phyloP scores from a whole-genome alignment of 1,140 invertebrate species.

The Sitobion miscanthi region DNA sequence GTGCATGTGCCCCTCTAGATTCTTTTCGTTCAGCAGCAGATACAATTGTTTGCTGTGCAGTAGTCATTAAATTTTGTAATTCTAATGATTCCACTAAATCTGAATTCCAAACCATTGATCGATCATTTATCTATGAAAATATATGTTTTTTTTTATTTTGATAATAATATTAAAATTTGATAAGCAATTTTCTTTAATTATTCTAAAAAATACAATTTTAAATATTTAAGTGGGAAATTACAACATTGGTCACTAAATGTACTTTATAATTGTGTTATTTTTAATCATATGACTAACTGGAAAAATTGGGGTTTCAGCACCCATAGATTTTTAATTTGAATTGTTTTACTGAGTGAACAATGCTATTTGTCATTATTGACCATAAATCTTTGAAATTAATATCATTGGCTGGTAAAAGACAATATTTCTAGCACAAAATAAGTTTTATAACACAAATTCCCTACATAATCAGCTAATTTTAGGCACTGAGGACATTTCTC shows the following conservation, averaged over 20 bases:
- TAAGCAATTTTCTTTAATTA: neutral
- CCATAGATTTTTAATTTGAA: neutral
- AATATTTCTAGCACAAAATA: too few species aligned
- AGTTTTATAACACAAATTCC: too few species aligned
- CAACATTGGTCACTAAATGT: neutral
- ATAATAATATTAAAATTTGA: neutral
- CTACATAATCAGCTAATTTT: too few species aligned
- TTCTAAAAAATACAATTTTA: neutral
- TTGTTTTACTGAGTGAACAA: neutral
- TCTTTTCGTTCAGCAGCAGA: slow-evolving; percentile 94
- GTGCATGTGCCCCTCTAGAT: slow-evolving; percentile 96
- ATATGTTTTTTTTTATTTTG: neutral
- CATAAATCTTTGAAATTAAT: too few species aligned
- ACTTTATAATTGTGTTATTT: neutral
- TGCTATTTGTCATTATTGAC: neutral
- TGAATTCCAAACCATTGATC: slow-evolving; percentile 91
- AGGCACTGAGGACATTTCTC: too few species aligned
- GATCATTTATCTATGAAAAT: slow-evolving; percentile 69
- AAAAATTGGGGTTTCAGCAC: neutral
- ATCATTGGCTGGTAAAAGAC: too few species aligned
- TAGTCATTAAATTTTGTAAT: slow-evolving; percentile 94
- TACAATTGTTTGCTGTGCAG: slow-evolving; percentile 90
- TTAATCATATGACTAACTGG: neutral
- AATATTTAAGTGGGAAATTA: neutral
- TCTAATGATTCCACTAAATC: slow-evolving; percentile 96